These are phyloP conservation scores for Masnerella sp. DNA, from an alignment of 2,888 invertebrate species.

Conservation along the genomic window DNA sequence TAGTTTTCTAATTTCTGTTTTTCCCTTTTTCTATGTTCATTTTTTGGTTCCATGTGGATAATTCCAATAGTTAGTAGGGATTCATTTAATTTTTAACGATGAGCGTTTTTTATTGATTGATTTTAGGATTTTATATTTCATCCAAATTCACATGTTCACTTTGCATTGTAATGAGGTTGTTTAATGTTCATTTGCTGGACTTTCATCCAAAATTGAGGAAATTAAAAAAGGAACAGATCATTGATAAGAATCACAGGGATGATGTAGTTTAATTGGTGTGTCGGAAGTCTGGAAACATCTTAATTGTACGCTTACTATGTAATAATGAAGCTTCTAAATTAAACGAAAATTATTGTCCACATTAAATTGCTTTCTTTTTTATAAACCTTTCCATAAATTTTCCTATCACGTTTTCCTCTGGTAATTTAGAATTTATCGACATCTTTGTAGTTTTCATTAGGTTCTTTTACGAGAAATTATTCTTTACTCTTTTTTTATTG, in stretches of 20 bases:
- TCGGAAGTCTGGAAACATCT: constrained; percentile 54
- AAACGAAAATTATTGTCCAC: constrained; percentile 53
- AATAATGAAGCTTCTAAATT: constrained; percentile 58
- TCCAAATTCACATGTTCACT: no score
- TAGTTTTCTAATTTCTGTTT: no score
- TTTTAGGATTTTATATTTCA: no score
- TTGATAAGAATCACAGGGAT: constrained; percentile 37
- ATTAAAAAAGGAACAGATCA: constrained; percentile 13
- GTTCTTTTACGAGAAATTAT: no score
- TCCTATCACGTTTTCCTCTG: constrained; percentile 5
- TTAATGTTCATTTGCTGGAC: constrained; percentile 25
- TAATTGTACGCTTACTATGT: constrained; percentile 58
- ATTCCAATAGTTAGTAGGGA: no score
- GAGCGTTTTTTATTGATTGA: neutral
- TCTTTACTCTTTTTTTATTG: no score
- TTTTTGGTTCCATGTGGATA: no score
- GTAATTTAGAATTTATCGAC: no score
- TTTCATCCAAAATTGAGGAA: constrained; percentile 17
- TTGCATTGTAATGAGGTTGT: constrained; percentile 14
- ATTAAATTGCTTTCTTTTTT: constrained; percentile 18
- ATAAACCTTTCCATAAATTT: no score
- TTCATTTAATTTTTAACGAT: no score
- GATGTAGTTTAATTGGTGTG: constrained; percentile 48
- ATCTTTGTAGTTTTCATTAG: no score
- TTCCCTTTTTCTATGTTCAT: no score